phyloP scores from a whole-genome alignment of 2,113 vertebrate species.

The Pimephales promelas region DNA sequence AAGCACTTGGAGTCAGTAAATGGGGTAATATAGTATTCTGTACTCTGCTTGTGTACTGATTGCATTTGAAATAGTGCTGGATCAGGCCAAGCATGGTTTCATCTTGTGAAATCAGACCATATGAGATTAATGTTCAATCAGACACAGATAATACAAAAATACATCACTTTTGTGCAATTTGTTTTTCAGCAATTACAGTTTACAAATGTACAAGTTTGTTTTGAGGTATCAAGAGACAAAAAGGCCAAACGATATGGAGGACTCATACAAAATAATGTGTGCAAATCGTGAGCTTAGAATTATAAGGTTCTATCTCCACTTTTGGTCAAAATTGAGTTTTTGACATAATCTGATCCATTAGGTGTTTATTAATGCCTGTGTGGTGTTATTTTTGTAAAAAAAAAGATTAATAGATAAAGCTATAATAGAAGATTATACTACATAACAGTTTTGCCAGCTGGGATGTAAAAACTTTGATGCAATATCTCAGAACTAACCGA shows the following conservation, averaged over 20 bases:
- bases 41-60: constrained; percentile 53
- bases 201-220: not conserved
- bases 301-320: too few relatives aligned
- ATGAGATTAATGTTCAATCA: constrained; percentile 29
- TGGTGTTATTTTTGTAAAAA: too few relatives aligned
- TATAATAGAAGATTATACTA: too few relatives aligned
- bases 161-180: not conserved
- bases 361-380: too few relatives aligned
- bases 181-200: not conserved
- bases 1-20: constrained; percentile 50
- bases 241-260: not conserved
- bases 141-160: not conserved
- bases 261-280: not conserved
- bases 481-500: too few relatives aligned
- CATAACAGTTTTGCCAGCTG: too few relatives aligned
- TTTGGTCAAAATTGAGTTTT: too few relatives aligned
- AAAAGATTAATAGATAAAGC: too few relatives aligned
- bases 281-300: too few relatives aligned
- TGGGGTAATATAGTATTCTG: constrained; percentile 54
- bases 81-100: constrained; percentile 35
- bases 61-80: constrained; percentile 46
- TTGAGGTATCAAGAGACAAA: not conserved
- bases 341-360: too few relatives aligned
- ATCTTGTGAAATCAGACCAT: constrained; percentile 42
- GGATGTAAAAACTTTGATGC: too few relatives aligned